Evolutionary conservation across 2,113 vertebrate species (phyloP).

Genomic region (Arothron firmamentum): DNA sequence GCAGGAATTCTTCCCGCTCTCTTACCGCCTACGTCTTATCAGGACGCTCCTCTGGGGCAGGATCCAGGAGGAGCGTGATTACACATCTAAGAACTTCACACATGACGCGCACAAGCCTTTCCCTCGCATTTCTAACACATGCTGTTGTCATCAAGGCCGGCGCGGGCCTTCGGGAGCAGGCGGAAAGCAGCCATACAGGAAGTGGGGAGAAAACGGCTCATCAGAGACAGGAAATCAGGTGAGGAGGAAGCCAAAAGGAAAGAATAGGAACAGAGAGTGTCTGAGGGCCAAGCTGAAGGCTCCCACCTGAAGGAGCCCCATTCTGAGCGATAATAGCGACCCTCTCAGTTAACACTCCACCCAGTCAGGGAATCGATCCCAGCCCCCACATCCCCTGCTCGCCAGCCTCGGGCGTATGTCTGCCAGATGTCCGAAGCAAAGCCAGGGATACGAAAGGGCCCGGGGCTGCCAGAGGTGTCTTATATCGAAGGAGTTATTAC

Average conservation of each 20-base stretch:
- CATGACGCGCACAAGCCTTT: slow-evolving; percentile 45
- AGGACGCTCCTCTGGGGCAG: neutral
- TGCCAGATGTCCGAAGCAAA: slow-evolving; percentile 70
- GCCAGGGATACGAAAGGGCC: slow-evolving; percentile 54
- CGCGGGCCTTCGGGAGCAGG: slow-evolving; percentile 27
- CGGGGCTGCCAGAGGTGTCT: slow-evolving; percentile 65
- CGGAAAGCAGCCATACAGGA: slow-evolving; percentile 54
- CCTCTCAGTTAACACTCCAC: slow-evolving; percentile 38
- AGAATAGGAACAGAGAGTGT: slow-evolving; percentile 18
- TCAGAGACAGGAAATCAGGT: slow-evolving; percentile 60
- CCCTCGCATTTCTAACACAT: slow-evolving; percentile 44
- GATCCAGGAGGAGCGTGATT: slow-evolving; percentile 39
- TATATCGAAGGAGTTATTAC: slow-evolving; percentile 69
- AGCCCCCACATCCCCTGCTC: slow-evolving; percentile 55
- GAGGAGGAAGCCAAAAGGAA: slow-evolving; percentile 16
- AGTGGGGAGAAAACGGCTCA: slow-evolving; percentile 30
- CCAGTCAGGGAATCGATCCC: slow-evolving; percentile 57
- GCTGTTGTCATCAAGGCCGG: slow-evolving; percentile 51
- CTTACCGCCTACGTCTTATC: slow-evolving; percentile 10
- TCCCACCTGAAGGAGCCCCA: slow-evolving; percentile 55
- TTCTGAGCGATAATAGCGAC: slow-evolving; percentile 30
- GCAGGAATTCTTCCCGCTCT: slow-evolving; percentile 36
- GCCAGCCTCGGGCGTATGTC: slow-evolving; percentile 61
- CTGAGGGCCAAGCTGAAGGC: slow-evolving; percentile 27
- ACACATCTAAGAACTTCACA: slow-evolving; percentile 31